phyloP scores from a whole-genome alignment of 2,888 invertebrate species.

The Drosophila differens region DNA sequence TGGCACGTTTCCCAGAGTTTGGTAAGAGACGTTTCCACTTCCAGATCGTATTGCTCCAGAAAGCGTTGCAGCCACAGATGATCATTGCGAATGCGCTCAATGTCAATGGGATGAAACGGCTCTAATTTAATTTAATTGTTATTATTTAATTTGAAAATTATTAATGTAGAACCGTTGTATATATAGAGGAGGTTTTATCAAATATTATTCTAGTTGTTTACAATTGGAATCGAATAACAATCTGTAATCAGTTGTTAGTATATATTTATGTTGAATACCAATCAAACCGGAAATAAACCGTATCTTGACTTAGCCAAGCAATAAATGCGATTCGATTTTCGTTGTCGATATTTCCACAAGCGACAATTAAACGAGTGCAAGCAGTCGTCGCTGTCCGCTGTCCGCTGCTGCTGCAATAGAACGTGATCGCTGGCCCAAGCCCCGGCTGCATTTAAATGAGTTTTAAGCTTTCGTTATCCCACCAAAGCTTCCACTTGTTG shows the following conservation, averaged over 20 bases:
- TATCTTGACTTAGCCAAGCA: slow-evolving; percentile 5
- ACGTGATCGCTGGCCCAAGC: slow-evolving; percentile 60
- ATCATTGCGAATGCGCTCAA: slow-evolving; percentile 89
- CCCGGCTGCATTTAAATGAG: slow-evolving; percentile 64
- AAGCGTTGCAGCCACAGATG: slow-evolving; percentile 91
- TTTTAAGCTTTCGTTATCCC: slow-evolving; percentile 1
- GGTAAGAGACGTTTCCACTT: slow-evolving; percentile 89
- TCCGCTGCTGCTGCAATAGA: slow-evolving; percentile 54
- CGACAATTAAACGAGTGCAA: slow-evolving; percentile 16
- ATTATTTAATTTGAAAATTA: not conserved
- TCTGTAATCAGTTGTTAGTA: not conserved
- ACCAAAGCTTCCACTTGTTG: not conserved
- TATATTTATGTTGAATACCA: not conserved
- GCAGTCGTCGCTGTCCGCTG: slow-evolving; percentile 29
- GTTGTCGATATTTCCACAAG: slow-evolving; percentile 16
- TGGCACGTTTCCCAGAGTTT: slow-evolving; percentile 93
- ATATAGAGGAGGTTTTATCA: not conserved
- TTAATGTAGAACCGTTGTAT: not conserved
- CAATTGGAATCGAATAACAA: not conserved
- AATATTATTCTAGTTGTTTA: not conserved
- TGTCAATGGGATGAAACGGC: slow-evolving; percentile 88
- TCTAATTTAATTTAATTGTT: slow-evolving; percentile 15
- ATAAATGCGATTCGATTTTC: slow-evolving; percentile 62
- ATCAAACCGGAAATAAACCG: not conserved
- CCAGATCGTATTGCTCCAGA: slow-evolving; percentile 90